These are phyloP conservation scores for Drosophila ercepeae DNA, from an alignment of 1,140 invertebrate species.

Conservation along the genomic window DNA sequence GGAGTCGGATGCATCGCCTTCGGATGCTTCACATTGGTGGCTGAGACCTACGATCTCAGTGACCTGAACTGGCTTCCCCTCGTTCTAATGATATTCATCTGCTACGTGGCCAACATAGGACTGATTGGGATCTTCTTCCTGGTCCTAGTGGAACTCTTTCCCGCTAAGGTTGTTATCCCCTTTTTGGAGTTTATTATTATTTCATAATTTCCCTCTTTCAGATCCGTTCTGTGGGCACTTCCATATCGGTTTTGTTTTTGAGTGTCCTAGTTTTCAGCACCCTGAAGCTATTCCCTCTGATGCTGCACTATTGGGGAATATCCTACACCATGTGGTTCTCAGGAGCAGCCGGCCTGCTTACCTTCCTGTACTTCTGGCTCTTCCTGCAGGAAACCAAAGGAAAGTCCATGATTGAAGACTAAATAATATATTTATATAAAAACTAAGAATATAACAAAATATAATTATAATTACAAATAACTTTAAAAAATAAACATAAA, in stretches of 20 bases:
- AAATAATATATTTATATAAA: background rate
- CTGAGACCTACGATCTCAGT: constrained; percentile 34
- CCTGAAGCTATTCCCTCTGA: constrained; percentile 62
- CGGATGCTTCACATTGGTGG: constrained; percentile 64
- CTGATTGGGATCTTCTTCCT: constrained; percentile 73
- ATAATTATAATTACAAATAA: no score
- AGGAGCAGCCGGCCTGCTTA: constrained; percentile 41
- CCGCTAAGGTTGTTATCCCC: constrained; percentile 59
- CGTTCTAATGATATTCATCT: constrained; percentile 54
- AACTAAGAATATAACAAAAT: no score
- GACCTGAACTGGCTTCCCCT: constrained; percentile 72
- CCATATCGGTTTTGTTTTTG: constrained; percentile 62
- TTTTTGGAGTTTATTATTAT: background rate
- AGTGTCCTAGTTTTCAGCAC: constrained; percentile 53
- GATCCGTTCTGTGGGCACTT: constrained; percentile 67
- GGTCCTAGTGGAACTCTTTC: constrained; percentile 72
- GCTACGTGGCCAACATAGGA: constrained; percentile 70
- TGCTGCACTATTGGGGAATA: constrained; percentile 58
- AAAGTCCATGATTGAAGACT: constrained; percentile 83
- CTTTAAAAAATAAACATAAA: no score
- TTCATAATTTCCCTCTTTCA: constrained; percentile 1
- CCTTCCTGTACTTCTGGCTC: constrained; percentile 63
- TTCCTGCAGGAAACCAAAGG: constrained; percentile 89
- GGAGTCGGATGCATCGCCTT: constrained; percentile 65
- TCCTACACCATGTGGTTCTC: constrained; percentile 69